phyloP scores from a whole-genome alignment of 2,797 vertebrate genomes.

The Hyperoplus immaculatus region DNA sequence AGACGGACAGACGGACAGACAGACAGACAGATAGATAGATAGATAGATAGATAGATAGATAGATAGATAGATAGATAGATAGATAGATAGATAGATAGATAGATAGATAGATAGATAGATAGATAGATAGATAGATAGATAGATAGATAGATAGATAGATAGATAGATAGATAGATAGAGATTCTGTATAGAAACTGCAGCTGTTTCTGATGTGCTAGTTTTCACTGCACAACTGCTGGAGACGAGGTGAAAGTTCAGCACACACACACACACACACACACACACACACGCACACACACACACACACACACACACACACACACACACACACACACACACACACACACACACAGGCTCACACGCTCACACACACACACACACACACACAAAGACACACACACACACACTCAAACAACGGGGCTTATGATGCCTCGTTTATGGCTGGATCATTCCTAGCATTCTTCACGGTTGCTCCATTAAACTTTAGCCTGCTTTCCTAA shows the following conservation, averaged over 20 bases:
- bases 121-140: no score
- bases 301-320: not conserved
- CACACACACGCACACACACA: slow-evolving; percentile 5
- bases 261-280: slow-evolving; percentile 6
- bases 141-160: no score
- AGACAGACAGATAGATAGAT: no score
- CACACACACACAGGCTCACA: not conserved
- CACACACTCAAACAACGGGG: slow-evolving; percentile 17
- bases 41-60: no score
- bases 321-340: slow-evolving; percentile 21
- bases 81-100: no score
- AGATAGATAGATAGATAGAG: not conserved
- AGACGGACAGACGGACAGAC: no score
- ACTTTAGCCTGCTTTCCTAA: not conserved
- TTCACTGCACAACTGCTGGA: slow-evolving; percentile 26
- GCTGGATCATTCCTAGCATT: not conserved
- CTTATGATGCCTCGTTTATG: not conserved
- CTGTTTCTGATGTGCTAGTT: slow-evolving; percentile 40
- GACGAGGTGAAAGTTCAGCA: slow-evolving; percentile 42
- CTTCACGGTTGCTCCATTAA: not conserved
- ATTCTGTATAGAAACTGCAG: slow-evolving; percentile 19
- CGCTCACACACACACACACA: no score
- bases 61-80: no score
- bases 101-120: no score
- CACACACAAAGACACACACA: not conserved